Conservation (phyloP, 2,113 vertebrate species). For the Bolborhynchus lineola region DNA sequence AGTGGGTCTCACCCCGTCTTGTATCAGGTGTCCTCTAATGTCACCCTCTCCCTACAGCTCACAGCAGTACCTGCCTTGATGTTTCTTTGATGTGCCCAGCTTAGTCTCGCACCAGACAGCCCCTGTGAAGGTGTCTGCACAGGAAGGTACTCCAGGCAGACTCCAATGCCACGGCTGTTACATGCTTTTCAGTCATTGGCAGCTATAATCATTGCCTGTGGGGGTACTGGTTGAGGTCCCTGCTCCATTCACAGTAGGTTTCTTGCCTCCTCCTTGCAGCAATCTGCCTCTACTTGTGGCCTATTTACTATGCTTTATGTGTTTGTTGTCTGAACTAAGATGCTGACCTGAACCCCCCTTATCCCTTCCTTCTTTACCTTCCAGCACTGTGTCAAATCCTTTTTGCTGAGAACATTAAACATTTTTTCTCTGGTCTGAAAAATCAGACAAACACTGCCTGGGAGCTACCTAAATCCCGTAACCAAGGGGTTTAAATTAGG, state of each 20-base stretch:
- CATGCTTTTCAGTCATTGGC: background rate
- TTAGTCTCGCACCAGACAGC: background rate
- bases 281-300: conserved; percentile 21
- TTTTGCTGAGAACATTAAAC: conserved; percentile 1
- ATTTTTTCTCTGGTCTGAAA: background rate
- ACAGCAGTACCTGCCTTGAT: background rate
- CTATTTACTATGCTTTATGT: background rate
- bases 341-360: background rate
- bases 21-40: background rate
- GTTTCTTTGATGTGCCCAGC: conserved; percentile 35
- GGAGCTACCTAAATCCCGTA: background rate
- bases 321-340: background rate
- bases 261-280: background rate
- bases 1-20: background rate
- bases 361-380: background rate
- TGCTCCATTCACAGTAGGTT: background rate
- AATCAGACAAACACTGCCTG: background rate
- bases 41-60: background rate
- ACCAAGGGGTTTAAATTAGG: background rate
- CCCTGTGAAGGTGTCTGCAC: background rate
- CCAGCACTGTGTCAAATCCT: conserved; percentile 31
- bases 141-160: background rate
- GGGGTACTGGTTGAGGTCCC: background rate
- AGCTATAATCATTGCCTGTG: background rate
- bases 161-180: background rate